Conservation (phyloP, 2,888 invertebrate species). For the Coelopa pilipes region DNA sequence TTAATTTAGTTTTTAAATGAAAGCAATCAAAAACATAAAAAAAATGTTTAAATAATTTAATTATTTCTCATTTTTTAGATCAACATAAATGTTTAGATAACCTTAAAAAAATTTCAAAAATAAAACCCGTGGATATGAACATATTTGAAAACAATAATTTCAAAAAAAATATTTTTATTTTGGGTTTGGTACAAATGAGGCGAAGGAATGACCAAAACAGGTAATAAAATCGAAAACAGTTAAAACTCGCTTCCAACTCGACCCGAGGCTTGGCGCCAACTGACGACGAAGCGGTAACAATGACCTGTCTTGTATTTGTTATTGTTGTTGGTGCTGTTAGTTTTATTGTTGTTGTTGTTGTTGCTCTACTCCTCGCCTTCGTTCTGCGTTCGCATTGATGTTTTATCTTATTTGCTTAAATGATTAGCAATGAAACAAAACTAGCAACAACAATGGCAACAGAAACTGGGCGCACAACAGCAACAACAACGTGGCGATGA, state of each 20-base stretch:
- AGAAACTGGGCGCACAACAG: neutral
- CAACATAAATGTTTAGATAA: no score
- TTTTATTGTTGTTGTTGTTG: neutral
- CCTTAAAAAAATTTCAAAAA: no score
- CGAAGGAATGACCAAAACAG: neutral
- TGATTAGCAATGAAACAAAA: neutral
- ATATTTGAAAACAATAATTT: no score
- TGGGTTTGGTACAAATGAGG: no score
- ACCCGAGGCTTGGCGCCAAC: neutral
- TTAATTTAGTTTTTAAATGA: no score
- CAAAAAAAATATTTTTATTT: no score
- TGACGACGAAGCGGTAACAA: conserved; percentile 3
- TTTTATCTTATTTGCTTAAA: conserved; percentile 6
- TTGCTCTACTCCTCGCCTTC: neutral
- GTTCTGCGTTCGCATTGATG: neutral
- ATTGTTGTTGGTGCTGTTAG: neutral
- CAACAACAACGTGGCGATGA: no score
- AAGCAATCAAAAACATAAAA: no score
- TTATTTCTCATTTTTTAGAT: no score
- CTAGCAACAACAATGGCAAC: neutral
- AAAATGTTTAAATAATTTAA: no score
- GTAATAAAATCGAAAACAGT: neutral
- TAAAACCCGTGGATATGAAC: no score
- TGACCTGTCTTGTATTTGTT: conserved; percentile 5
- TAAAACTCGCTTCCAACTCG: neutral